Percentiles rank a stretch among this genome's conserved stretches.
Conservation (phyloP, 2,888 invertebrate genomes). For the Conops quadrifasciatus region DNA sequence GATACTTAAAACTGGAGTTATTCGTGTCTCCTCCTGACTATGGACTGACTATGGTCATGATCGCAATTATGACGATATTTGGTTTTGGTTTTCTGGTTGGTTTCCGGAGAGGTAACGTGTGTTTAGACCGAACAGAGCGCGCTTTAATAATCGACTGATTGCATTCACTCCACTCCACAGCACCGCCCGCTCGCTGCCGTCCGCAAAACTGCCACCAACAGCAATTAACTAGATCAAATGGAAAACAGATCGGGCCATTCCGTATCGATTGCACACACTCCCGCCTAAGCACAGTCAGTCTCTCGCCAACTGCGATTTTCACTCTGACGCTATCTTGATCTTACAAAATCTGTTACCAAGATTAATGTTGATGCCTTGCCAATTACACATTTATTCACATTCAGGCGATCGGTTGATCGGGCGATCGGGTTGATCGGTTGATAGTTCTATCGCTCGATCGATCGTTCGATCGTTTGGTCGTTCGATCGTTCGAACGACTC, state of each 20-base stretch:
- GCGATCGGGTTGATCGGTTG: constrained; percentile 14
- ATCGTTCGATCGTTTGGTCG: constrained; percentile 13
- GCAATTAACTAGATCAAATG: too few relatives aligned
- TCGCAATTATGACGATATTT: too few relatives aligned
- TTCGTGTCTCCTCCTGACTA: too few relatives aligned
- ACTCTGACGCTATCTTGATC: constrained; percentile 50
- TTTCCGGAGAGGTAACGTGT: too few relatives aligned
- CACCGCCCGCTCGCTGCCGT: too few relatives aligned
- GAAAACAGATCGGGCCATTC: neutral
- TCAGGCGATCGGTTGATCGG: constrained; percentile 19
- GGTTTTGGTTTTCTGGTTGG: too few relatives aligned
- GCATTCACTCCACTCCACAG: too few relatives aligned
- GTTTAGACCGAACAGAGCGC: too few relatives aligned
- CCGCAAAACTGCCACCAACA: too few relatives aligned
- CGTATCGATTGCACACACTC: constrained; percentile 8
- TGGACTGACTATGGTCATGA: too few relatives aligned
- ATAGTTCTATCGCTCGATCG: neutral
- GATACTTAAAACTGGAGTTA: too few relatives aligned
- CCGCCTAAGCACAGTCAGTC: constrained; percentile 19
- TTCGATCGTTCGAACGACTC: constrained; percentile 36
- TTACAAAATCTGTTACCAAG: constrained; percentile 55
- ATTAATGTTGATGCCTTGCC: constrained; percentile 64
- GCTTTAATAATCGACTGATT: too few relatives aligned
- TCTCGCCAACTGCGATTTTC: constrained; percentile 14
- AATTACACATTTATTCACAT: constrained; percentile 52